Conservation (phyloP, 2,888 invertebrate species). For the Ethmia dodecea region DNA sequence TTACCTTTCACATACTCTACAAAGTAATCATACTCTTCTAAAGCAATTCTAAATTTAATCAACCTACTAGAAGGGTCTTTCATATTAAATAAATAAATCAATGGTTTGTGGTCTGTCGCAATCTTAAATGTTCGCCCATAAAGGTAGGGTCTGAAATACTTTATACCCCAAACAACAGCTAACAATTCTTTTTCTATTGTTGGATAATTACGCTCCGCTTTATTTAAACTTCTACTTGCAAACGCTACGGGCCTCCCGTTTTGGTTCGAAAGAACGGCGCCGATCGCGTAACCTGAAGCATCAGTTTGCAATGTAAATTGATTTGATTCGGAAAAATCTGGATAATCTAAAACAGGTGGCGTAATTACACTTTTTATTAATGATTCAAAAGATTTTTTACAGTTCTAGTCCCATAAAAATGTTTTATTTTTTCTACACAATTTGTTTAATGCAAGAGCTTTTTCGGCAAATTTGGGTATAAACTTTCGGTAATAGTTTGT, state of each 20-base stretch:
- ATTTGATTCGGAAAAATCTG: neutral
- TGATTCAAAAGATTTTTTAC: neutral
- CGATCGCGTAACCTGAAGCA: conserved; percentile 11
- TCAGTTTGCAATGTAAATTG: conserved; percentile 12
- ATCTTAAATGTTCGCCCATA: neutral
- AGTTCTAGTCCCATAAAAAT: neutral
- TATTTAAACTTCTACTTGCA: conserved; percentile 4
- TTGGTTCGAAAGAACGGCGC: conserved; percentile 9
- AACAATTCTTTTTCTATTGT: conserved; percentile 4
- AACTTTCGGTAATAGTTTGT: conserved; percentile 1
- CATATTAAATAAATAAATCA: conserved; percentile 16
- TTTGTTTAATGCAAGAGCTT: neutral
- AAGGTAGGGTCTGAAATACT: neutral
- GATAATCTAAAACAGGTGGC: neutral
- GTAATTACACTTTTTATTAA: neutral
- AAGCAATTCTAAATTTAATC: conserved; percentile 13
- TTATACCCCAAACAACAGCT: neutral
- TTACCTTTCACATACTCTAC: conserved; percentile 14
- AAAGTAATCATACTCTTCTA: conserved; percentile 11
- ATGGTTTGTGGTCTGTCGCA: neutral
- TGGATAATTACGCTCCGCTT: conserved; percentile 3
- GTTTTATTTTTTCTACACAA: neutral
- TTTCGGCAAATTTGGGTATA: neutral
- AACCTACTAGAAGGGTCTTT: conserved; percentile 15
- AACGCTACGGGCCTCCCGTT: conserved; percentile 7